phyloP scores from a whole-genome alignment of 2,888 invertebrate genomes.

The Marasmarcha lunaedactyla region DNA sequence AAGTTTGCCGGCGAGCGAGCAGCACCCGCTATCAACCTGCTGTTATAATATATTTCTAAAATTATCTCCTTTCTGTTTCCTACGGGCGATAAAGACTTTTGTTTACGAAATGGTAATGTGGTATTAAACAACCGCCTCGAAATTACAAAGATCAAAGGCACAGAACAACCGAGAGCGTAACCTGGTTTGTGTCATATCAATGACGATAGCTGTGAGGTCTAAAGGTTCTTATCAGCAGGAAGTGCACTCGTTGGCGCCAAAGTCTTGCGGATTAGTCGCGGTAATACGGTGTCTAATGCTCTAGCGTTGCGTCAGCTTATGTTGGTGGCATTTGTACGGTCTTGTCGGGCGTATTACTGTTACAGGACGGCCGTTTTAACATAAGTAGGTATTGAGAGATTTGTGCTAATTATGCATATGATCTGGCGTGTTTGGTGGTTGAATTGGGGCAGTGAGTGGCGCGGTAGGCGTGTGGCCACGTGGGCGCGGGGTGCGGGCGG shows the following conservation, averaged over 20 bases:
- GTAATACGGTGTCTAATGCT: conserved; percentile 30
- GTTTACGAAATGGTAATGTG: conserved; percentile 22
- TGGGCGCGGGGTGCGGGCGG: conserved; percentile 29
- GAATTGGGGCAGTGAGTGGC: conserved; percentile 43
- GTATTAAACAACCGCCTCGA: conserved; percentile 18
- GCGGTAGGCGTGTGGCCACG: conserved; percentile 47
- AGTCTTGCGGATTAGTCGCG: conserved; percentile 31
- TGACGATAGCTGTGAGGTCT: conserved; percentile 16
- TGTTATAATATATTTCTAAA: conserved; percentile 23
- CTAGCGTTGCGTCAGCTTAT: conserved; percentile 30
- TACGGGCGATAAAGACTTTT: conserved; percentile 29
- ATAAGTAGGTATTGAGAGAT: neutral
- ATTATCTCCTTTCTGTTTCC: conserved; percentile 34
- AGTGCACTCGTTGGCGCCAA: conserved; percentile 42
- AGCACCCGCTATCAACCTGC: conserved; percentile 15
- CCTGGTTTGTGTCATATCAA: neutral
- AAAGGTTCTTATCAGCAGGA: conserved; percentile 56
- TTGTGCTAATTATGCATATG: conserved; percentile 16
- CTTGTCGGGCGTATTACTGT: too few species aligned
- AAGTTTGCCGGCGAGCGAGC: conserved; percentile 26
- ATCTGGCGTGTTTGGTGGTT: conserved; percentile 31
- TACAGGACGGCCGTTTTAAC: too few species aligned
- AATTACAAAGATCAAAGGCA: neutral
- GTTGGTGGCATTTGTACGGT: conserved; percentile 4
- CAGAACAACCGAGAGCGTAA: neutral